A percentile compares a stretch with the other conserved stretches of the same genome.
phyloP scores from a whole-genome alignment of 2,113 vertebrate species.

The Chaetodon auriga region DNA sequence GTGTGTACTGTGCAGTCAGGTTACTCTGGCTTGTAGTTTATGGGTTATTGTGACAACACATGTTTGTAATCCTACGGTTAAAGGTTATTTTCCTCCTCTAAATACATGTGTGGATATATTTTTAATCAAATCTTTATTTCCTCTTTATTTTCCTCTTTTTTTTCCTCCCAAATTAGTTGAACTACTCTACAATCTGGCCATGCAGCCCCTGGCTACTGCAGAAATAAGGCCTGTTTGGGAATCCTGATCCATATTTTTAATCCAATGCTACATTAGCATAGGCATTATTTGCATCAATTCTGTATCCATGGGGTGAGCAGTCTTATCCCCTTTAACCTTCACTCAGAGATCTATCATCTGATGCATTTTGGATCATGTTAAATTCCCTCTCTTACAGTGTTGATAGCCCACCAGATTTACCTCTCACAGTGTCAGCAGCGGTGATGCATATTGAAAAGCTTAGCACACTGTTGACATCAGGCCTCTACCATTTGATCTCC shows the following conservation, averaged over 20 bases:
- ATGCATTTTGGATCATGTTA: conserved; percentile 56
- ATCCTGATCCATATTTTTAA: conserved; percentile 5
- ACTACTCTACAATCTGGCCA: not conserved
- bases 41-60: not conserved
- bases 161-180: not conserved
- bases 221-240: not conserved
- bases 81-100: not conserved
- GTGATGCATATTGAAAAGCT: conserved; percentile 66
- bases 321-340: conserved; percentile 39
- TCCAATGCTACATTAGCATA: conserved; percentile 6
- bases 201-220: not conserved
- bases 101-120: not conserved
- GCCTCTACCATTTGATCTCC: conserved; percentile 63
- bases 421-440: conserved; percentile 53
- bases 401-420: conserved; percentile 62
- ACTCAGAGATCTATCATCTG: conserved; percentile 39
- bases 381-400: conserved; percentile 37
- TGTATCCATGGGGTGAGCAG: conserved; percentile 3
- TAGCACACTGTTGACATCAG: conserved; percentile 56
- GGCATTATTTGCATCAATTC: conserved; percentile 16
- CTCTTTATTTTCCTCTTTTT: not conserved
- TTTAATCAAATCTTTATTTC: not conserved
- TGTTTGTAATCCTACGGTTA: not conserved
- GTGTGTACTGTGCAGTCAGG: not conserved
- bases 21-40: not conserved